These are phyloP conservation scores for Antheraea pernyi DNA, from an alignment of 1,140 invertebrate species.

Conservation along the genomic window DNA sequence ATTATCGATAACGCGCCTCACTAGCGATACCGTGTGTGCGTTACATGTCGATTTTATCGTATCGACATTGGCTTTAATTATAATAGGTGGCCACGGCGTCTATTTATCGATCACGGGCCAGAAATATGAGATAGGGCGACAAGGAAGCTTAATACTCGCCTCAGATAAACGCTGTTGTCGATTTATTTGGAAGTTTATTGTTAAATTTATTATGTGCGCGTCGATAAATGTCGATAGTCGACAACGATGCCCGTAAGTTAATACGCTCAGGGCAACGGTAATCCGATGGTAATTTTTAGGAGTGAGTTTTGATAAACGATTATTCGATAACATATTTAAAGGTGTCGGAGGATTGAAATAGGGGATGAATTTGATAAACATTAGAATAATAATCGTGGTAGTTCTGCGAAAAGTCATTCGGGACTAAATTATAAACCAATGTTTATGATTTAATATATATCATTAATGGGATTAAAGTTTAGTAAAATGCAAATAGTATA, in stretches of 20 bases:
- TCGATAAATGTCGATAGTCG: slow-evolving; percentile 26
- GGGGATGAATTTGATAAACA: too few relatives aligned
- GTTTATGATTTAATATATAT: too few relatives aligned
- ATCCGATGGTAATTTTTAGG: slow-evolving; percentile 3
- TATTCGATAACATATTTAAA: neutral
- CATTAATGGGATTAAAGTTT: too few relatives aligned
- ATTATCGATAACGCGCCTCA: slow-evolving; percentile 51
- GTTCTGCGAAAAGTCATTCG: too few relatives aligned
- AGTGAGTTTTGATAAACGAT: neutral
- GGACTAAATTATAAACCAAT: too few relatives aligned
- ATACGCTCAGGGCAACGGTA: neutral
- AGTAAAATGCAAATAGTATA: too few relatives aligned
- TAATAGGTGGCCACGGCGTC: slow-evolving; percentile 43
- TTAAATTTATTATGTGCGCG: slow-evolving; percentile 26
- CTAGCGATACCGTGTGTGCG: slow-evolving; percentile 42
- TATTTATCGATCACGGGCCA: slow-evolving; percentile 41
- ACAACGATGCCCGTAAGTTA: slow-evolving; percentile 17
- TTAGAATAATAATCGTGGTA: too few relatives aligned
- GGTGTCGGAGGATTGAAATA: neutral
- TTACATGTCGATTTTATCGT: slow-evolving; percentile 59
- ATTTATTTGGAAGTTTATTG: slow-evolving; percentile 31
- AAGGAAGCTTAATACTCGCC: slow-evolving; percentile 43
- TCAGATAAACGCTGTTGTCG: slow-evolving; percentile 29
- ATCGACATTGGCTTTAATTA: slow-evolving; percentile 51
- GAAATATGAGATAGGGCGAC: slow-evolving; percentile 48